Conservation (phyloP, 1,140 invertebrate species). For the Eueides isabella region DNA sequence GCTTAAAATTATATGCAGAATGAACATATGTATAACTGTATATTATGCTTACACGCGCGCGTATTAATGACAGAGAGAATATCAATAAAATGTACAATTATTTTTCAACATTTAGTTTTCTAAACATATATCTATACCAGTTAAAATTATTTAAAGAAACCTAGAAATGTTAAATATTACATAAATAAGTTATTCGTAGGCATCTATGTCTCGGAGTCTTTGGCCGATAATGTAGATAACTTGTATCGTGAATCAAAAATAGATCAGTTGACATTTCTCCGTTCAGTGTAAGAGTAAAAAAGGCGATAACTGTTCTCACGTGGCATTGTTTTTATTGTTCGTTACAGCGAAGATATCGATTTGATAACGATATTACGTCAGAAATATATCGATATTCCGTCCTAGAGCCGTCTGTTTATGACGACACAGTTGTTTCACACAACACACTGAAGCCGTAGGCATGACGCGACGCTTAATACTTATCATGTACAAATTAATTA, state of each 20-base stretch:
- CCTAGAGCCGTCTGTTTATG: constrained; percentile 22
- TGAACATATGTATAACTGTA: no score
- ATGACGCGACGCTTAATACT: constrained; percentile 29
- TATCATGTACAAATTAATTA: constrained; percentile 51
- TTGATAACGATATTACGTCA: constrained; percentile 60
- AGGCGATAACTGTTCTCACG: constrained; percentile 62
- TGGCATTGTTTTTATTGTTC: constrained; percentile 79
- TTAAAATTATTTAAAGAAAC: constrained; percentile 2
- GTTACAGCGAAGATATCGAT: constrained; percentile 48
- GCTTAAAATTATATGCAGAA: no score
- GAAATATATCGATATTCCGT: constrained; percentile 33
- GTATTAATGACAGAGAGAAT: no score
- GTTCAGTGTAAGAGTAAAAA: constrained; percentile 49
- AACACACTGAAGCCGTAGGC: constrained; percentile 28
- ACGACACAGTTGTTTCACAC: constrained; percentile 13
- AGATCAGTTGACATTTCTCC: constrained; percentile 68
- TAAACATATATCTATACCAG: no score
- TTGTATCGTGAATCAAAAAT: constrained; percentile 71
- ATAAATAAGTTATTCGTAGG: constrained; percentile 9
- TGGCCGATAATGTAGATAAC: constrained; percentile 75
- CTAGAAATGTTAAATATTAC: no score
- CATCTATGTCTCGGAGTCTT: constrained; percentile 55
- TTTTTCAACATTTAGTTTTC: no score
- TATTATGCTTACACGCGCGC: no score
- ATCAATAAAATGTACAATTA: no score